Evolutionary conservation across 2,888 invertebrate species (phyloP).

Genomic region (Anarsia innoxiella): DNA sequence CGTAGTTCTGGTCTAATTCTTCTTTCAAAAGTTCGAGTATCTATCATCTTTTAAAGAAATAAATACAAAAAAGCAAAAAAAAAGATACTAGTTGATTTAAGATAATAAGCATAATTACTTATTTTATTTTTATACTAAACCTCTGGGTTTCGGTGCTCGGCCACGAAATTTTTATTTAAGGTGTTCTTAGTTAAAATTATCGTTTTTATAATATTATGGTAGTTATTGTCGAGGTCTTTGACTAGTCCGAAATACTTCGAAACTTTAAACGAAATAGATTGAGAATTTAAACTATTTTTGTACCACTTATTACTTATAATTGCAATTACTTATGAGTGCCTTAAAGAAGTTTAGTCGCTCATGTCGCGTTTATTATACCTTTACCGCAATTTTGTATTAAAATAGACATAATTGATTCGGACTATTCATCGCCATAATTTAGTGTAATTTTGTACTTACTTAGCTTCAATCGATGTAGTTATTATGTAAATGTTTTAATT

Average conservation of each 20-base stretch:
- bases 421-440: slow-evolving; percentile 64
- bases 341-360: too few species aligned
- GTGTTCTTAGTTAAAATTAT: slow-evolving; percentile 22
- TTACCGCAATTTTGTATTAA: neutral
- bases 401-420: slow-evolving; percentile 34
- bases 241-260: slow-evolving; percentile 50
- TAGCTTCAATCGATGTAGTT: slow-evolving; percentile 36
- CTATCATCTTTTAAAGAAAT: too few species aligned
- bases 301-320: too few species aligned
- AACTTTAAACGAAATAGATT: neutral
- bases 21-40: too few species aligned
- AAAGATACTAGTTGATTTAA: too few species aligned
- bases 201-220: slow-evolving; percentile 32
- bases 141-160: slow-evolving; percentile 43
- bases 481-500: slow-evolving; percentile 53
- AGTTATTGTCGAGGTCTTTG: slow-evolving; percentile 40
- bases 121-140: slow-evolving; percentile 4
- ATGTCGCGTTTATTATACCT: neutral
- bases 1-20: too few species aligned
- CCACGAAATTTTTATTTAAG: slow-evolving; percentile 23
- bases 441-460: slow-evolving; percentile 60
- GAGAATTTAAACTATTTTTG: too few species aligned
- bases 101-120: slow-evolving; percentile 5
- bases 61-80: neutral
- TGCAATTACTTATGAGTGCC: too few species aligned